Evolutionary conservation across 2,888 invertebrate genomes (phyloP).

Genomic region (Stenoptilia bipunctidactyla): DNA sequence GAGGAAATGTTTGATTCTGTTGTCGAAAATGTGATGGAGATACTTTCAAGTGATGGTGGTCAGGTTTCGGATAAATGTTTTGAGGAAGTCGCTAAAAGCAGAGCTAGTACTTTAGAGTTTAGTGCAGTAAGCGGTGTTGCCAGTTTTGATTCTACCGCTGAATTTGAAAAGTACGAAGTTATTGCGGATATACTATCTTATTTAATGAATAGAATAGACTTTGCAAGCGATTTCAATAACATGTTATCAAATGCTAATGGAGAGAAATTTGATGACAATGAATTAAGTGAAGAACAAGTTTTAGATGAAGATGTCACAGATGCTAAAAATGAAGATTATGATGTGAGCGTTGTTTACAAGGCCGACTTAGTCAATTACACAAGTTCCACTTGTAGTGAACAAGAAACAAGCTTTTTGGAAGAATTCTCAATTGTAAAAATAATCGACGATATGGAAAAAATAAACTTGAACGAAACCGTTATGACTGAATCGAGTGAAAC

Average conservation of each 20-base stretch:
- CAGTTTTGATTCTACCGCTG: conserved; percentile 50
- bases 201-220: conserved; percentile 34
- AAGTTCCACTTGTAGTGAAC: neutral
- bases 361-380: neutral
- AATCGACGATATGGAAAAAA: conserved; percentile 36
- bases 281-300: neutral
- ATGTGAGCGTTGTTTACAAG: neutral
- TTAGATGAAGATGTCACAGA: conserved; percentile 8
- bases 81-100: conserved; percentile 7
- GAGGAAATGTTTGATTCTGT: neutral
- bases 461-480: conserved; percentile 30
- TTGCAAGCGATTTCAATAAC: conserved; percentile 10
- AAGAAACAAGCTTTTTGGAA: conserved; percentile 11
- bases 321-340: neutral
- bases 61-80: neutral
- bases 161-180: conserved; percentile 53
- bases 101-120: conserved; percentile 21
- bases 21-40: conserved; percentile 5
- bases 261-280: no score
- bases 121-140: conserved; percentile 30
- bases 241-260: conserved; percentile 1
- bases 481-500: conserved; percentile 35
- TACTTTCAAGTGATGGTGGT: conserved; percentile 1
- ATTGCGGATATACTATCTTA: conserved; percentile 36
- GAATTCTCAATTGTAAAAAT: conserved; percentile 46